These are phyloP conservation scores for Seira ritae DNA, from an alignment of 2,888 invertebrate genomes.

Conservation along the genomic window DNA sequence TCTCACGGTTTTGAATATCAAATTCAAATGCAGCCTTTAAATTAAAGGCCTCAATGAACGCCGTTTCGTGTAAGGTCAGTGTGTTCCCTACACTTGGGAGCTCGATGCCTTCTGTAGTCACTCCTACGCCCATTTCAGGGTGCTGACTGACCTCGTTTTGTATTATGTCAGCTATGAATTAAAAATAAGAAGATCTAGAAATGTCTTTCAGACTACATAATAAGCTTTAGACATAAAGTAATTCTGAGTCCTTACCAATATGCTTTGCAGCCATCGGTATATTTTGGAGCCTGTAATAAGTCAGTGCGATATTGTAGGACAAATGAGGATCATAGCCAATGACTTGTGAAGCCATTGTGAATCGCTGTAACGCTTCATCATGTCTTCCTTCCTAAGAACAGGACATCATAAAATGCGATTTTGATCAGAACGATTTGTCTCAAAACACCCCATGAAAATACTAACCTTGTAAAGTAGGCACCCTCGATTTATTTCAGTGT, in stretches of 20 bases:
- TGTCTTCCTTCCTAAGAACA: constrained; percentile 85
- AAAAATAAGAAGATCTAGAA: too few relatives aligned
- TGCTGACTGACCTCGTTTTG: constrained; percentile 97
- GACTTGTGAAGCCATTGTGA: constrained; percentile 89
- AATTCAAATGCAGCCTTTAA: constrained; percentile 99
- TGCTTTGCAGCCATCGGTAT: constrained; percentile 94
- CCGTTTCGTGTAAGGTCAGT: constrained; percentile 93
- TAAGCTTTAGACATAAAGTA: background rate
- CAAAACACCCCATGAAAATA: too few relatives aligned
- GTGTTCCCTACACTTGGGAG: constrained; percentile 97
- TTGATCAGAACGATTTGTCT: constrained; percentile 73
- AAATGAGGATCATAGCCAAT: constrained; percentile 92
- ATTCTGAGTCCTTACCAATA: constrained; percentile 80
- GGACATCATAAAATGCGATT: constrained; percentile 43
- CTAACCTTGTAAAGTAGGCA: constrained; percentile 94
- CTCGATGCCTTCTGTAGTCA: constrained; percentile 94
- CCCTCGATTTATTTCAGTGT: constrained; percentile 95
- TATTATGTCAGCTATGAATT: constrained; percentile 83
- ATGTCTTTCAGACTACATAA: background rate
- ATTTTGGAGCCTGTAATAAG: constrained; percentile 93
- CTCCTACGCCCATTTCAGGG: constrained; percentile 97
- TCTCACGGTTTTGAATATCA: constrained; percentile 78
- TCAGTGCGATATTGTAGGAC: constrained; percentile 96
- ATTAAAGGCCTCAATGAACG: constrained; percentile 98
- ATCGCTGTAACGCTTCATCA: constrained; percentile 94